Base-by-base conservation (phyloP, 2,113 vertebrate genomes). In the Boleophthalmus pectinirostris region DNA sequence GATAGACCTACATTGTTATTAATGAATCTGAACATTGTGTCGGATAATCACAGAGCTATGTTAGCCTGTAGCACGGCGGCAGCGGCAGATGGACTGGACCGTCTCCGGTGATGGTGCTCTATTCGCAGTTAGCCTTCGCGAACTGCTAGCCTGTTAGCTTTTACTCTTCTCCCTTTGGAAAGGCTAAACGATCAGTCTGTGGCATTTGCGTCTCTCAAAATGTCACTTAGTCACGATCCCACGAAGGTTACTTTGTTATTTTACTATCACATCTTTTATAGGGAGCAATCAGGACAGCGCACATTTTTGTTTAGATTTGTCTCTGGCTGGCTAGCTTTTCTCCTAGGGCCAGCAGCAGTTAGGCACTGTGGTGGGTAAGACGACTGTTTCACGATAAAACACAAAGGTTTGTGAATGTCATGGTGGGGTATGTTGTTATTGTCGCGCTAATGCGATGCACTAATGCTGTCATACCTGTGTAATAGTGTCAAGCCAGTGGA, bases 51-150 rank as follows among this genome's bases (percentile, higher is more conserved):
- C 23, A 21, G 14, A n/a, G 80, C 78, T 90, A 80, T 29, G 12
- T 77, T 82, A 80, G 73, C 20, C 57, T 77, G 68, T 88, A 89
- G 79, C 83, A 80, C 72, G 49, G 67, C 79, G 72, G 54, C 78
- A 81, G 78, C 80, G 77, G 81, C 73, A 78, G 84, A 71, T 70
- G 81, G 54, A 86, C 78, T 3, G 72, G 79, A 70, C 54, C 69
- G 82, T 61, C 57, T 77, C 74, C 74, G 80, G 71, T 54, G 79
- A 78, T 70, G 75, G 60, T 58, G 70, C 68, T 46, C 79, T 75
- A n/a, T 58, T 16, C 60, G 70, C 77, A 67, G 84, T 68, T 82
- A 84, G 38, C 61, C 65, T 51, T 74, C 84, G 84, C 83, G 38
- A 51, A 38, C 33, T 38, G 21, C 81, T 88, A 90, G 85, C 87